Conservation (phyloP, 2,888 invertebrate species). For the Odontothrips loti region DNA sequence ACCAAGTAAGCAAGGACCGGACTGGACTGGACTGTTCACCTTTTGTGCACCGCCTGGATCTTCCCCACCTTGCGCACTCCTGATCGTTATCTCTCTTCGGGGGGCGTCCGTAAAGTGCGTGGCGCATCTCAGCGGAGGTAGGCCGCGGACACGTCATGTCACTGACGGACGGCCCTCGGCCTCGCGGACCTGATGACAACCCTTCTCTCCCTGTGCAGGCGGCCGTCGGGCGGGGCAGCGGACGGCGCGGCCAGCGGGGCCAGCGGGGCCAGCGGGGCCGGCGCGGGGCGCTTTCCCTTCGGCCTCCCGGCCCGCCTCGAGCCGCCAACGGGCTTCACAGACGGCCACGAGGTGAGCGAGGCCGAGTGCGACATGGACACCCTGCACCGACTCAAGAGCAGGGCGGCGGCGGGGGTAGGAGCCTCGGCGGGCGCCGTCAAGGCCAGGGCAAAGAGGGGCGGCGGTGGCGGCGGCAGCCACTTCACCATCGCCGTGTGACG, state of each 20-base stretch:
- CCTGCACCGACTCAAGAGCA: constrained; percentile 36
- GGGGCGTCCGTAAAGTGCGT: too few species aligned
- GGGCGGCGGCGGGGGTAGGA: not conserved
- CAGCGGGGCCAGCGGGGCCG: too few species aligned
- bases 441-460: constrained; percentile 29
- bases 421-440: not conserved
- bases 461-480: constrained; percentile 30
- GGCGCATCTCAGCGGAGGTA: too few species aligned
- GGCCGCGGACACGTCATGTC: too few species aligned
- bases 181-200: too few species aligned
- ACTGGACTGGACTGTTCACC: not conserved
- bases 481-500: constrained; percentile 35
- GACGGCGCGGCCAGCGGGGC: constrained; percentile 35
- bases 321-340: constrained; percentile 41
- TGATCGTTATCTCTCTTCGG: not conserved
- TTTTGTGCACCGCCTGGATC: not conserved
- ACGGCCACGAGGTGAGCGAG: constrained; percentile 39
- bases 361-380: constrained; percentile 40
- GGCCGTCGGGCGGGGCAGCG: not conserved
- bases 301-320: constrained; percentile 37
- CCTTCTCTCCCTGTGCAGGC: not conserved
- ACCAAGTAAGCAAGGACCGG: constrained; percentile 37
- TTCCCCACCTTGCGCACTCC: not conserved
- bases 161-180: too few species aligned
- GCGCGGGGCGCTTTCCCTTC: constrained; percentile 36